These are phyloP conservation scores for Enteromius paludinosus DNA, from an alignment of 2,797 vertebrate genomes.

Conservation along the genomic window DNA sequence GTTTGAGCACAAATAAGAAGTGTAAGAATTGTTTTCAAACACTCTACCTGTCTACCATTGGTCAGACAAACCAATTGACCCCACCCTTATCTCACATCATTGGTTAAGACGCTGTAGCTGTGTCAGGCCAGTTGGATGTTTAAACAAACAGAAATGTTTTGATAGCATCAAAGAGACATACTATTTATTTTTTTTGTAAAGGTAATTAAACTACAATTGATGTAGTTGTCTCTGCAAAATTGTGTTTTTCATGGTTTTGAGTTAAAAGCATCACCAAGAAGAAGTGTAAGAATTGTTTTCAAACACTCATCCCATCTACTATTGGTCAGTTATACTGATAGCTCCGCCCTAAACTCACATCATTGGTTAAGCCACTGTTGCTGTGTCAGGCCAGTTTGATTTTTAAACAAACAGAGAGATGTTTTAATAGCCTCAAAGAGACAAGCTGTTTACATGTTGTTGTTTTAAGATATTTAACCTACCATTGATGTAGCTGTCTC, in stretches of 20 bases:
- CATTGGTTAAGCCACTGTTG: constrained; percentile 4
- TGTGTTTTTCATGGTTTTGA: no score
- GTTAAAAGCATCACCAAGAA: no score
- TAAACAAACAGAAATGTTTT: no score
- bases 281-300: not conserved
- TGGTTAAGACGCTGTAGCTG: not conserved
- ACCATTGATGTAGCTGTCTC: no score
- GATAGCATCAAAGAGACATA: no score
- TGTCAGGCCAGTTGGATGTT: not conserved
- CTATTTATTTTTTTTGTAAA: no score
- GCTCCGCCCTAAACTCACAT: not conserved
- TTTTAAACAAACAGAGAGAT: no score
- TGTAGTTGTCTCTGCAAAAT: no score
- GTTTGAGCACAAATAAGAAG: not conserved
- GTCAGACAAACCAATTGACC: not conserved
- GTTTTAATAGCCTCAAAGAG: no score
- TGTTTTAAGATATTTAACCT: no score
- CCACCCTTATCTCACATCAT: not conserved
- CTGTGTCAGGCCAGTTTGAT: not conserved
- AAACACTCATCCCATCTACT: not conserved
- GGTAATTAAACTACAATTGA: no score
- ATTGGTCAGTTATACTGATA: not conserved
- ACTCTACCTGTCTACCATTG: not conserved
- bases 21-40: constrained; percentile 16
- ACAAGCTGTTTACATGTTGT: no score